Conservation (phyloP, 1,140 invertebrate species). For the Drosophila funebris region DNA sequence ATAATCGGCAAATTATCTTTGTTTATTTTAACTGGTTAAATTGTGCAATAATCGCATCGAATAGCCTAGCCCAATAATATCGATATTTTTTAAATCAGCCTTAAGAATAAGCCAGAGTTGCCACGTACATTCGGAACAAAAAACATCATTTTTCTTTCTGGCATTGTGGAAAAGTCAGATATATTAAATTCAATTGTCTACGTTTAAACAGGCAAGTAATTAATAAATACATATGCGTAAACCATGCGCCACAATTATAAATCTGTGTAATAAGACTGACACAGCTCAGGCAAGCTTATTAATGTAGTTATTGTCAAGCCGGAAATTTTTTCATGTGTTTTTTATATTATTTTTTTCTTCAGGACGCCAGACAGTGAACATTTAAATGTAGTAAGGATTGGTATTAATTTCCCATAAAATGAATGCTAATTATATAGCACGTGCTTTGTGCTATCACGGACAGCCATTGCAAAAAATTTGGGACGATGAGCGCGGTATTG, state of each 20-base stretch:
- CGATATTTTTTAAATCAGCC: constrained; percentile 2
- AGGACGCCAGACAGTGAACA: constrained; percentile 20
- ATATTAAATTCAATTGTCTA: constrained; percentile 21
- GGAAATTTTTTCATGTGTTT: constrained; percentile 9
- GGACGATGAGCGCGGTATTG: constrained; percentile 91
- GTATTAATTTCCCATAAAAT: neutral
- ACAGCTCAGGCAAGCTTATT: neutral
- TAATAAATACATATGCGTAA: neutral
- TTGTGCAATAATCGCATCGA: neutral
- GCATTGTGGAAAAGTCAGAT: constrained; percentile 16
- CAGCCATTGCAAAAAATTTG: constrained; percentile 93
- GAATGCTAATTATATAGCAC: constrained; percentile 85
- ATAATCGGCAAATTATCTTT: neutral
- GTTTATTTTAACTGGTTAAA: too few relatives aligned
- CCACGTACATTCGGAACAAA: constrained; percentile 5
- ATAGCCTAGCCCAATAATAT: neutral
- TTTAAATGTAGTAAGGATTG: constrained; percentile 9
- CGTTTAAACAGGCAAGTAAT: constrained; percentile 25
- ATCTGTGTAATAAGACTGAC: neutral
- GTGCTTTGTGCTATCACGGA: constrained; percentile 92
- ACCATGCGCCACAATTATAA: neutral
- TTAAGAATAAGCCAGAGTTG: constrained; percentile 16
- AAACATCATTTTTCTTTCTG: constrained; percentile 36
- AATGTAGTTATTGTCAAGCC: neutral
- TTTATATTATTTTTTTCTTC: neutral